Evolutionary conservation across 2,888 invertebrate genomes (phyloP).

Genomic region (Artemia sinica): DNA sequence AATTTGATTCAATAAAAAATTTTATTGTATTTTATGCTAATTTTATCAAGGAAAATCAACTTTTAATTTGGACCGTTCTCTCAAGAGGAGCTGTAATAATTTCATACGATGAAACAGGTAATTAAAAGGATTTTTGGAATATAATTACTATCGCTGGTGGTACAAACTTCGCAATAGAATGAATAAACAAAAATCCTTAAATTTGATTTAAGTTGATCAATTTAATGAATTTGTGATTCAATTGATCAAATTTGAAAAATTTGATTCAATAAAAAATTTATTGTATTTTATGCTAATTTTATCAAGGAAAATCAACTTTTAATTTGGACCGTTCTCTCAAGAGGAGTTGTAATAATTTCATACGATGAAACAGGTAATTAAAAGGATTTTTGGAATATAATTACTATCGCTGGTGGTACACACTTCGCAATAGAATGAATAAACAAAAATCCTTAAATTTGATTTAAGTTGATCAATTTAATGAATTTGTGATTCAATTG

Average conservation of each 20-base stretch:
- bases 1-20: too few relatives aligned
- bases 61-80: not conserved
- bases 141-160: not conserved
- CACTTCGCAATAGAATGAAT: not conserved
- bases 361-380: conserved; percentile 11
- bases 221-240: too few relatives aligned
- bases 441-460: conserved; percentile 30
- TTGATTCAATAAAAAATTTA: too few relatives aligned
- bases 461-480: too few relatives aligned
- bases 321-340: not conserved
- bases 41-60: not conserved
- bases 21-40: too few relatives aligned
- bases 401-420: not conserved
- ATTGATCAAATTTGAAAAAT: too few relatives aligned
- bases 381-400: not conserved
- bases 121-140: conserved; percentile 3
- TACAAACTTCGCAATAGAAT: not conserved
- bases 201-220: too few relatives aligned
- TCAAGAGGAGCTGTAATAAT: not conserved
- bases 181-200: conserved; percentile 29
- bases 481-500: too few relatives aligned
- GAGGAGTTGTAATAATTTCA: not conserved
- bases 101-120: not conserved
- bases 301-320: not conserved
- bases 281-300: too few relatives aligned